Evolutionary conservation across 2,113 vertebrate genomes (phyloP).

Genomic region (Motacilla tschutschensis): DNA sequence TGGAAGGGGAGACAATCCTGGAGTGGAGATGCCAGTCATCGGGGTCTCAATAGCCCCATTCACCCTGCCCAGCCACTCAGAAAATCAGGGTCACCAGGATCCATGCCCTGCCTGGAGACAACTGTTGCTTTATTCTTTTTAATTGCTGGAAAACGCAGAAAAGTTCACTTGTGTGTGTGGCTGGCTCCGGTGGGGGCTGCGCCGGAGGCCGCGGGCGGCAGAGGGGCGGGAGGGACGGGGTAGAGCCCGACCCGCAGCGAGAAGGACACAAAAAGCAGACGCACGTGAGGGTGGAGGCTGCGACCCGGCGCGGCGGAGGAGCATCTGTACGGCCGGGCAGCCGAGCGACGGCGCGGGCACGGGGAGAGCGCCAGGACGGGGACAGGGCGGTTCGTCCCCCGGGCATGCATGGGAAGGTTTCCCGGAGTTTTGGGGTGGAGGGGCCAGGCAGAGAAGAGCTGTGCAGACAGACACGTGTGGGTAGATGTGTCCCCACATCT

Average conservation of each 20-base stretch:
- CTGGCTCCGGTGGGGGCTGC: conserved; percentile 31
- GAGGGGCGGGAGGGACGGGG: not conserved
- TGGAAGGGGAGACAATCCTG: conserved; percentile 59
- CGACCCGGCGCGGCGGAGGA: not conserved
- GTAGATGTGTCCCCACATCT: no score
- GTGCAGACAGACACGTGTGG: not conserved
- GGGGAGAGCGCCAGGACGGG: fast-evolving
- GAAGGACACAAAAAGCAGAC: conserved; percentile 10
- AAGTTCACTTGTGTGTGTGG: conserved; percentile 62
- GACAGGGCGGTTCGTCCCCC: fast-evolving
- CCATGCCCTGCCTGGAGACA: conserved; percentile 63
- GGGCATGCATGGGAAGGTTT: fast-evolving
- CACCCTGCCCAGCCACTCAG: conserved; percentile 73
- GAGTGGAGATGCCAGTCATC: conserved; percentile 66
- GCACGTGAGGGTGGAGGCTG: conserved; percentile 17
- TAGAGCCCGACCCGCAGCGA: not conserved
- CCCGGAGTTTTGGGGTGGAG: not conserved
- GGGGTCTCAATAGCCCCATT: conserved; percentile 69
- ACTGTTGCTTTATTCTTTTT: conserved; percentile 68
- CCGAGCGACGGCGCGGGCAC: fast-evolving
- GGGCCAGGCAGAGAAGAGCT: not conserved
- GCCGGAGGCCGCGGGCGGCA: not conserved
- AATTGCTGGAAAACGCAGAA: conserved; percentile 65
- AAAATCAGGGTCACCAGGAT: conserved; percentile 70
- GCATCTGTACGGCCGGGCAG: not conserved